phyloP scores from a whole-genome alignment of 2,113 vertebrate species.

The Picathartes gymnocephalus region DNA sequence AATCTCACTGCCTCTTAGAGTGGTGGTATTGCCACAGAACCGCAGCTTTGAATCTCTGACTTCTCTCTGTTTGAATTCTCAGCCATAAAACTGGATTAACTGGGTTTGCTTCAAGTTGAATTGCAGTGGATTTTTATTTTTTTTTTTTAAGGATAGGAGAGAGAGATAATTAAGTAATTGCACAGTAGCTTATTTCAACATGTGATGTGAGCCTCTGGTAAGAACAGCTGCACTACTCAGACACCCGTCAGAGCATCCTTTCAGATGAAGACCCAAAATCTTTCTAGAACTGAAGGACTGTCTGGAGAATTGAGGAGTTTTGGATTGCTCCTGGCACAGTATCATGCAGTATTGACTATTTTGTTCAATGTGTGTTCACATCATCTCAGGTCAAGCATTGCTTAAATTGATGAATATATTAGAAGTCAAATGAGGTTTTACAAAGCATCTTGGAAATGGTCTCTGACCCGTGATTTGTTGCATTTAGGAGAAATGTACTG shows the following conservation, averaged over 20 bases:
- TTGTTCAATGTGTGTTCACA: not conserved
- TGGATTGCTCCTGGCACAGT: not conserved
- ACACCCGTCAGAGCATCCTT: constrained; percentile 9
- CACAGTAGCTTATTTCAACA: constrained; percentile 41
- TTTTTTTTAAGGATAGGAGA: constrained; percentile 6
- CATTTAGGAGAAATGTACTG: not conserved
- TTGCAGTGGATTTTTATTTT: not conserved
- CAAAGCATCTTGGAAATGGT: not conserved
- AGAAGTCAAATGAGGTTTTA: constrained; percentile 8
- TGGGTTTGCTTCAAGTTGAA: constrained; percentile 36
- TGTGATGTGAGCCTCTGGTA: constrained; percentile 33
- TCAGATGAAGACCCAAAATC: constrained; percentile 12
- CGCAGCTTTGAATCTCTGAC: constrained; percentile 2
- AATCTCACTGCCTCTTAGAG: not conserved
- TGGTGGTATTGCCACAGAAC: not conserved
- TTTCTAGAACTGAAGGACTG: not conserved
- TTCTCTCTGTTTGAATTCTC: constrained; percentile 28
- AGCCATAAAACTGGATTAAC: constrained; percentile 48
- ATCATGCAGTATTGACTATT: not conserved
- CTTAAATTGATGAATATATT: constrained; percentile 23
- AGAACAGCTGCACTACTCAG: constrained; percentile 40
- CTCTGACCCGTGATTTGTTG: constrained; percentile 30
- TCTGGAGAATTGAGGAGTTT: not conserved
- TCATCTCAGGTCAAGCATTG: constrained; percentile 19
- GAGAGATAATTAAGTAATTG: constrained; percentile 60